A percentile compares a stretch with the other conserved stretches of the same genome.
phyloP scores from a whole-genome alignment of 92 coral and sea anemone species.

The Parazoanthus swiftii region DNA sequence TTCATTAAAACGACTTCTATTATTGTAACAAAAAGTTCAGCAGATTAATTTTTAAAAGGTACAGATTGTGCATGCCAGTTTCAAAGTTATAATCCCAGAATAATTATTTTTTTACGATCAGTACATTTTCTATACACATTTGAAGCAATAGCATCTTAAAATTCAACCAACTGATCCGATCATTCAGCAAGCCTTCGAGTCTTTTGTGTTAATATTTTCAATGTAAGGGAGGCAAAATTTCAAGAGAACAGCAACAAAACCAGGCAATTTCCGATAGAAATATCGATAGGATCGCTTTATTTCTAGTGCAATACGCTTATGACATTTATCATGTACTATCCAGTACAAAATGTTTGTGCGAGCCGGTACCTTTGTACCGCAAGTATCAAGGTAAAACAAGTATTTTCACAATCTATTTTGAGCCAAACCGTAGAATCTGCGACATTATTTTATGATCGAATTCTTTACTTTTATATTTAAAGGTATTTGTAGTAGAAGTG shows the following conservation, averaged over 20 bases:
- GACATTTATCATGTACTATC: constrained; percentile 16
- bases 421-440: constrained; percentile 33
- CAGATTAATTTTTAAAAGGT: background rate
- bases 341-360: constrained; percentile 26
- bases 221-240: constrained; percentile 8
- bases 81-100: background rate
- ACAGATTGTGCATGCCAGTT: constrained; percentile 14
- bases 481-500: constrained; percentile 37
- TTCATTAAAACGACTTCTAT: constrained; percentile 26
- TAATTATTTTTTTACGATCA: constrained; percentile 35
- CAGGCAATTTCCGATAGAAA: background rate
- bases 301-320: constrained; percentile 5
- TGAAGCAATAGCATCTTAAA: constrained; percentile 1
- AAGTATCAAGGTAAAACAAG: constrained; percentile 17
- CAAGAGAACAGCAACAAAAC: constrained; percentile 39
- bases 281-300: background rate
- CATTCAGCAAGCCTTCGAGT: background rate
- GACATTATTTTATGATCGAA: constrained; percentile 47
- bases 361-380: constrained; percentile 19
- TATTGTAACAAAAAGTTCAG: background rate
- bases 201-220: background rate
- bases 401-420: constrained; percentile 44
- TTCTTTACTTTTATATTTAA: constrained; percentile 46
- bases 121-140: constrained; percentile 37
- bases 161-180: background rate